These are phyloP conservation scores for Australoheros scitulus DNA, from an alignment of 2,113 vertebrate genomes.

Conservation along the genomic window DNA sequence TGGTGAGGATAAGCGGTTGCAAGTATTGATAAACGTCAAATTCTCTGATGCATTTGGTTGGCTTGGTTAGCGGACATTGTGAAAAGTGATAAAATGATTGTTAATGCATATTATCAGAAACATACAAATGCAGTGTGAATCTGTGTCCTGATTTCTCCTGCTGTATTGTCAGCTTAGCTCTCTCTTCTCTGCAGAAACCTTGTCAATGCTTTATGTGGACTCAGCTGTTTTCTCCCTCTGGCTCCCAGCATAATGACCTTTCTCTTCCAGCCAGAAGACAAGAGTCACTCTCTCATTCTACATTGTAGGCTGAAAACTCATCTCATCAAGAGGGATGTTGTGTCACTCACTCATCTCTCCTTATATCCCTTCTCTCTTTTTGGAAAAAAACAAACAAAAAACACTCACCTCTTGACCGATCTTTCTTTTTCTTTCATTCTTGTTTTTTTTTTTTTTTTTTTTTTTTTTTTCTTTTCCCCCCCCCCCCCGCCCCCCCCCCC, in stretches of 20 bases:
- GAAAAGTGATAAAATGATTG: not conserved
- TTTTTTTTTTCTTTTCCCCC: no score
- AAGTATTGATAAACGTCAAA: constrained; percentile 21
- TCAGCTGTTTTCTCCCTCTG: constrained; percentile 48
- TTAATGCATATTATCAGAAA: not conserved
- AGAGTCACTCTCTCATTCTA: constrained; percentile 40
- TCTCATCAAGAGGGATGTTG: constrained; percentile 46
- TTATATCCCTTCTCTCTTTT: constrained; percentile 1
- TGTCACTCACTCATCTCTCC: constrained; percentile 28
- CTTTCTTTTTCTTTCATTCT: not conserved
- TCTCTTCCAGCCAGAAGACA: constrained; percentile 49
- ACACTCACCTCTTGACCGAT: not conserved
- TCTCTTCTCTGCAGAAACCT: constrained; percentile 43
- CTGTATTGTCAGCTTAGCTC: not conserved
- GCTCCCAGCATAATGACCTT: constrained; percentile 57
- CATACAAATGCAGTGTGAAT: not conserved
- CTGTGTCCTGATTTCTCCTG: not conserved
- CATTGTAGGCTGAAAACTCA: constrained; percentile 39
- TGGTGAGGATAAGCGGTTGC: constrained; percentile 6
- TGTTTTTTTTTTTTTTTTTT: constrained; percentile 1
- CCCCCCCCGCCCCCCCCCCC: no score
- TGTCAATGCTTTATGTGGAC: constrained; percentile 44
- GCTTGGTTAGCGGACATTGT: not conserved
- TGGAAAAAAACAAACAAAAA: not conserved
- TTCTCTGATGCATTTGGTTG: not conserved